phyloP scores from a whole-genome alignment of 2,113 vertebrate species.

The Todiramphus saurophagus region DNA sequence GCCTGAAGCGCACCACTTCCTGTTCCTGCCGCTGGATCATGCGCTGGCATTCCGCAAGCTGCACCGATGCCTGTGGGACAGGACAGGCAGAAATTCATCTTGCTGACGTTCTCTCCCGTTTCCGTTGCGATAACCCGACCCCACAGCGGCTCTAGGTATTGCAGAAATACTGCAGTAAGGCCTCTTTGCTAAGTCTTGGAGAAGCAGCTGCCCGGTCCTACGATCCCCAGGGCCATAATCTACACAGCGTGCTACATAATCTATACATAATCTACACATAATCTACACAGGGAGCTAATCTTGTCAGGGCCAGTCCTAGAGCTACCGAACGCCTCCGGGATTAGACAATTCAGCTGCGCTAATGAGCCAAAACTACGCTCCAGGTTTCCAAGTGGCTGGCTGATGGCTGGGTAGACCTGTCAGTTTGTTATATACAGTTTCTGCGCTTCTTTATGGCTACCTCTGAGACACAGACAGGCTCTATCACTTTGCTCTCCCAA shows the following conservation, averaged over 20 bases:
- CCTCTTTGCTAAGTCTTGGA: neutral
- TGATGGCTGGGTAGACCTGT: neutral
- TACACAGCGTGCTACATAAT: too few species aligned
- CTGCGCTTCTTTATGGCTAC: neutral
- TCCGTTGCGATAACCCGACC: neutral
- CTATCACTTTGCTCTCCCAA: neutral
- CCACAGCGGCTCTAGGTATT: too few species aligned
- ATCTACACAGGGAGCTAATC: neutral
- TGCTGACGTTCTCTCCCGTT: neutral
- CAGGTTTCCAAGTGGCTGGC: neutral
- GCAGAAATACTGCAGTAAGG: neutral
- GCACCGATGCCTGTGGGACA: constrained; percentile 79
- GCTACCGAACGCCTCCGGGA: neutral
- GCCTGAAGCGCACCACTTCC: constrained; percentile 78
- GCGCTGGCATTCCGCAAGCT: constrained; percentile 85
- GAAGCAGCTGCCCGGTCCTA: neutral
- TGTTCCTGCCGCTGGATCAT: constrained; percentile 85
- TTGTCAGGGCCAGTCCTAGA: neutral
- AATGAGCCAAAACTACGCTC: neutral
- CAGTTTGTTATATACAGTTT: neutral
- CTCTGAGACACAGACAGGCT: neutral
- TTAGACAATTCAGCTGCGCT: neutral
- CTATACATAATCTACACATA: too few species aligned
- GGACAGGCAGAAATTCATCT: neutral
- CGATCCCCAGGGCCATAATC: neutral